A percentile compares a stretch with the other conserved stretches of the same genome.
Evolutionary conservation across 2,888 invertebrate species (phyloP).

Genomic region (Megamerina dolium): DNA sequence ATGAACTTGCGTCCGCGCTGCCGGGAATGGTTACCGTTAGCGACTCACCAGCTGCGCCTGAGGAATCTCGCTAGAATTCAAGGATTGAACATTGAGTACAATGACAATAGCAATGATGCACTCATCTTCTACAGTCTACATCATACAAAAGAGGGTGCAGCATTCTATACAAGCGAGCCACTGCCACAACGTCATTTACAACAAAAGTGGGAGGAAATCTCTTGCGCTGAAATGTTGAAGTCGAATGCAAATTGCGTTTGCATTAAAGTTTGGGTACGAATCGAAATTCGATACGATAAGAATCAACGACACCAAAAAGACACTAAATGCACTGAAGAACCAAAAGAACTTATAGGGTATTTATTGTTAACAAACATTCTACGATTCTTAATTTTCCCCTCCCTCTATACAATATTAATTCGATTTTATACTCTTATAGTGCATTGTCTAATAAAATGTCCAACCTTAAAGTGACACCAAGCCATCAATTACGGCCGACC

Average conservation of each 20-base stretch:
- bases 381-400: conserved; percentile 1
- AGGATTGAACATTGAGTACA: conserved; percentile 55
- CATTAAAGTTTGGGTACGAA: conserved; percentile 44
- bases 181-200: conserved; percentile 61
- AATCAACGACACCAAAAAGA: conserved; percentile 14
- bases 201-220: conserved; percentile 72
- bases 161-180: conserved; percentile 77
- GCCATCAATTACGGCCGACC: conserved; percentile 25
- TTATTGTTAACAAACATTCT: not conserved
- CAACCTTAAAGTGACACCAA: conserved; percentile 22
- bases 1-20: conserved; percentile 40
- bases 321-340: not conserved
- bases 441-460: conserved; percentile 23
- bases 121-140: conserved; percentile 76
- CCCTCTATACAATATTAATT: not conserved
- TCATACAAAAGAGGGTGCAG: conserved; percentile 71
- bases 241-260: conserved; percentile 48
- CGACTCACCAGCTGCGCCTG: conserved; percentile 77
- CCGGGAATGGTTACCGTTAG: conserved; percentile 55
- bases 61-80: conserved; percentile 73
- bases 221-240: conserved; percentile 56
- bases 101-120: conserved; percentile 36
- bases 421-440: conserved; percentile 11
- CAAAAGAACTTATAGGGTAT: conserved; percentile 20
- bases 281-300: conserved; percentile 16